phyloP scores from a whole-genome alignment of 2,888 invertebrate species.

The Tanypteryx hageni region DNA sequence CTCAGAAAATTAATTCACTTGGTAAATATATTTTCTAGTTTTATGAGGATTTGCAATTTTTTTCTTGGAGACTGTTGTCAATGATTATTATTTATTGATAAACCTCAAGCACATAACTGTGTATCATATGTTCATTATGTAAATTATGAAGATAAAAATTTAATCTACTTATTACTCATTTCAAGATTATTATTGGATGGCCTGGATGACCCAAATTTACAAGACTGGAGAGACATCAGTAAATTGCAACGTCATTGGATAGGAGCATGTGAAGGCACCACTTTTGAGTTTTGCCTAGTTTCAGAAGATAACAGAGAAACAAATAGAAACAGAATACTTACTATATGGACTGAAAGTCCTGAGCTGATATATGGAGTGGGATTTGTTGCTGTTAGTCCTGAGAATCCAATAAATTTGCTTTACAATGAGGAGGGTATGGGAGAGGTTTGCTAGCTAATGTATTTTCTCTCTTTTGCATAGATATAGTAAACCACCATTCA shows the following conservation, averaged over 20 bases:
- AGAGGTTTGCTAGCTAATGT: conserved; percentile 71
- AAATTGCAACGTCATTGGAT: conserved; percentile 94
- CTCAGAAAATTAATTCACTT: too few relatives aligned
- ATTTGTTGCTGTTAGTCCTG: conserved; percentile 82
- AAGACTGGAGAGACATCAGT: conserved; percentile 90
- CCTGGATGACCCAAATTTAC: conserved; percentile 81
- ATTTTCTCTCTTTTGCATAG: not conserved
- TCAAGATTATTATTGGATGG: conserved; percentile 79
- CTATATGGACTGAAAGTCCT: conserved; percentile 86
- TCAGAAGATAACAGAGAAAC: conserved; percentile 72
- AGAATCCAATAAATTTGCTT: conserved; percentile 77
- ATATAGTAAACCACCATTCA: too few relatives aligned
- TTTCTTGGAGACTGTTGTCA: too few relatives aligned
- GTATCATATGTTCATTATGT: not conserved
- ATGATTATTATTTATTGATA: not conserved
- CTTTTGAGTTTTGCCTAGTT: conserved; percentile 81
- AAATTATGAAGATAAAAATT: not conserved
- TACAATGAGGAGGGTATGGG: conserved; percentile 68
- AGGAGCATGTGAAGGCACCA: conserved; percentile 88
- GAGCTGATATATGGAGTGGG: conserved; percentile 84
- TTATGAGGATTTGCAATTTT: too few relatives aligned
- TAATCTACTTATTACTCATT: not conserved
- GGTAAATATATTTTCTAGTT: too few relatives aligned
- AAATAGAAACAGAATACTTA: conserved; percentile 73
- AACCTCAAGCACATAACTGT: not conserved